Percentiles rank a stretch among this genome's conserved stretches.
Evolutionary conservation across 30 jellyfish, hydroid and myxozoan species (phyloP).

Genomic region (Phacellophora camtschatica): DNA sequence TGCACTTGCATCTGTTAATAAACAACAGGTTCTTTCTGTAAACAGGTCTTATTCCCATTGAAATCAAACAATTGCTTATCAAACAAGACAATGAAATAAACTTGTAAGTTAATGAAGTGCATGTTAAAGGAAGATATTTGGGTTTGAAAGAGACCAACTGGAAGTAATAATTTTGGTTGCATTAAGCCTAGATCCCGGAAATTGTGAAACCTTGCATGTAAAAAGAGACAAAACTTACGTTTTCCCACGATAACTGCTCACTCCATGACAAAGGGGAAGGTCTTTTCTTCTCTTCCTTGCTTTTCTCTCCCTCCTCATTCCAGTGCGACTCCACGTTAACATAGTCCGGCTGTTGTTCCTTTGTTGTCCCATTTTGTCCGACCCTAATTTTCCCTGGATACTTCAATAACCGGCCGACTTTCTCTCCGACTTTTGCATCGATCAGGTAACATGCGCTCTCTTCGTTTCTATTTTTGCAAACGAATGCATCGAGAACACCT

Average conservation of each 20-base stretch:
- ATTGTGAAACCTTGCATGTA: neutral
- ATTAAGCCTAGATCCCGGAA: too few relatives aligned
- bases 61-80: too few relatives aligned
- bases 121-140: too few relatives aligned
- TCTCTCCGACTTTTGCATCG: slow-evolving; percentile 44
- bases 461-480: slow-evolving; percentile 7
- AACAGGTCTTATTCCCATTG: too few relatives aligned
- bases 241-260: slow-evolving; percentile 57
- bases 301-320: neutral
- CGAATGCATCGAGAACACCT: slow-evolving; percentile 59
- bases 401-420: slow-evolving; percentile 35
- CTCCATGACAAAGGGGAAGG: slow-evolving; percentile 55
- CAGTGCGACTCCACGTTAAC: neutral
- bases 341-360: neutral
- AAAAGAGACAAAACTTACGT: neutral
- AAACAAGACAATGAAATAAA: too few relatives aligned
- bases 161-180: too few relatives aligned
- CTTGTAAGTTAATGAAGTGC: too few relatives aligned
- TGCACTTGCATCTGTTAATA: too few relatives aligned
- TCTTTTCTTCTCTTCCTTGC: slow-evolving; percentile 18
- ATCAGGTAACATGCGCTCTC: slow-evolving; percentile 20
- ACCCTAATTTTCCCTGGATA: slow-evolving; percentile 52
- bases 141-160: too few relatives aligned
- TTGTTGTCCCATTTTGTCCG: slow-evolving; percentile 29
- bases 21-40: too few relatives aligned